phyloP scores from a whole-genome alignment of 2,888 invertebrate genomes.

The Liposcelis brunnea region DNA sequence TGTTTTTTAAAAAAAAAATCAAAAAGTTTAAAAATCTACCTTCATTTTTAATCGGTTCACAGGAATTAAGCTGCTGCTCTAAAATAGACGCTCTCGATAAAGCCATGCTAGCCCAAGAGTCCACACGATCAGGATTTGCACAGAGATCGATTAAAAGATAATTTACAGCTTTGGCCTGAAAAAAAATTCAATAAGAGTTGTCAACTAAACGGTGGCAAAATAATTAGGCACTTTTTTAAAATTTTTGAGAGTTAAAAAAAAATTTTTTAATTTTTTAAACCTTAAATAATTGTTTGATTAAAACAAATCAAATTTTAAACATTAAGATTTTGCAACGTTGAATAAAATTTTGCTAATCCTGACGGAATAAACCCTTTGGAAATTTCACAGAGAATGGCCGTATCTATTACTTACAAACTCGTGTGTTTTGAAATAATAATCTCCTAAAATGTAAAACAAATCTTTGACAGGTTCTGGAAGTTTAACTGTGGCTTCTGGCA shows the following conservation, averaged over 20 bases:
- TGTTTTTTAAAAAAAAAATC: no score
- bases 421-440: constrained; percentile 80
- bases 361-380: no score
- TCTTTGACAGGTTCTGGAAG: constrained; percentile 18
- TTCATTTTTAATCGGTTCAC: constrained; percentile 29
- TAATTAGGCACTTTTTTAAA: no score
- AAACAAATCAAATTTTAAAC: no score
- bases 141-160: constrained; percentile 73
- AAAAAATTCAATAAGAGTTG: neutral
- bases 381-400: no score
- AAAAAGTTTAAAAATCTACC: constrained; percentile 29
- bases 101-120: constrained; percentile 87
- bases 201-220: no score
- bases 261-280: no score
- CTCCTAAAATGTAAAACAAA: constrained; percentile 71
- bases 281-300: no score
- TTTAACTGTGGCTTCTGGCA: constrained; percentile 12
- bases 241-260: no score
- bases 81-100: constrained; percentile 59
- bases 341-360: no score
- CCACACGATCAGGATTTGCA: constrained; percentile 58
- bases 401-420: constrained; percentile 35
- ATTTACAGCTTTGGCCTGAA: constrained; percentile 45
- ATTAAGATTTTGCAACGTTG: no score
- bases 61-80: constrained; percentile 61